Conservation (phyloP, 2,888 invertebrate genomes). For the Pteria penguin region DNA sequence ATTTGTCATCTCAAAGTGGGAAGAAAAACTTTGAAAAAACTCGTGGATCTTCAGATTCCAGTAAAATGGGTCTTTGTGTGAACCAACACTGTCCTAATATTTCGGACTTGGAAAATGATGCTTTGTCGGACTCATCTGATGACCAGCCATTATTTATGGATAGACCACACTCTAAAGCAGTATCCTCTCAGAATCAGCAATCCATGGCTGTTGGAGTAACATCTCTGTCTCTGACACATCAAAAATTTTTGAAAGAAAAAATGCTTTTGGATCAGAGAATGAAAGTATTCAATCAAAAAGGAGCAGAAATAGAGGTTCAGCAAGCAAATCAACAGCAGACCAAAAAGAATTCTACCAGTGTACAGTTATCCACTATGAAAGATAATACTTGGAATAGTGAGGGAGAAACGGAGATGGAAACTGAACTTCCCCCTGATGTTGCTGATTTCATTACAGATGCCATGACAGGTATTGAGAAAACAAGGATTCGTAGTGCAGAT, state of each 20-base stretch:
- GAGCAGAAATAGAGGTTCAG: neutral
- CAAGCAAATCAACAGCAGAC: neutral
- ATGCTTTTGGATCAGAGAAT: constrained; percentile 59
- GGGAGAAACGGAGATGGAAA: constrained; percentile 27
- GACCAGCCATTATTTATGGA: constrained; percentile 1
- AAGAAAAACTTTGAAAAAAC: neutral
- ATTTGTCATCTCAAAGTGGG: neutral
- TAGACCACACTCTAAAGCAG: neutral
- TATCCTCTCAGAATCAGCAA: constrained; percentile 39
- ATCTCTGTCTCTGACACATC: constrained; percentile 57
- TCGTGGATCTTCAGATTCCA: neutral
- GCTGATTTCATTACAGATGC: constrained; percentile 71
- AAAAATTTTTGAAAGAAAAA: constrained; percentile 61
- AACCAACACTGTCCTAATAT: constrained; percentile 59
- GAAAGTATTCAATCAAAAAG: constrained; percentile 38
- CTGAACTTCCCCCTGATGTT: constrained; percentile 69
- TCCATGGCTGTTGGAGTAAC: constrained; percentile 61
- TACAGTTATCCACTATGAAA: neutral
- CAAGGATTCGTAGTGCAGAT: constrained; percentile 14
- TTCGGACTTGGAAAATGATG: constrained; percentile 69
- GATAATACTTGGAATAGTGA: neutral
- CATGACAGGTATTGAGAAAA: constrained; percentile 25
- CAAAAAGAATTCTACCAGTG: neutral
- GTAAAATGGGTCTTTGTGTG: constrained; percentile 2
- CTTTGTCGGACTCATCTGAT: constrained; percentile 57